Percentiles rank a stretch among this genome's conserved stretches.
Conservation (phyloP, 2,888 invertebrate species). For the Galerucella calmariensis region DNA sequence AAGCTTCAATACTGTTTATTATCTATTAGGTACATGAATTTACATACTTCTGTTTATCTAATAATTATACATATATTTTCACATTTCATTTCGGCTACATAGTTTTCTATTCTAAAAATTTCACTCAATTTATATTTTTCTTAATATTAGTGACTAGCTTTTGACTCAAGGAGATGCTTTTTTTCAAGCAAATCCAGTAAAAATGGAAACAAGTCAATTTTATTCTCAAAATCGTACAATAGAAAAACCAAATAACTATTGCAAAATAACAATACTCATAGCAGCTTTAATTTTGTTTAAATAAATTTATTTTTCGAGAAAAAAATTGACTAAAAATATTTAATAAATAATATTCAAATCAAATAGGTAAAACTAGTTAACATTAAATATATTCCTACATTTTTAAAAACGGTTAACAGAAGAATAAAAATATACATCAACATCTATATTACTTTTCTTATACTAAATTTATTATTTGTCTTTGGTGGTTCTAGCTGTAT, state of each 20-base stretch:
- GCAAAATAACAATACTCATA: not conserved
- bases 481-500: slow-evolving; percentile 44
- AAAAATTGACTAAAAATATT: slow-evolving; percentile 3
- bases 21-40: slow-evolving; percentile 40
- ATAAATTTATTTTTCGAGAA: not conserved
- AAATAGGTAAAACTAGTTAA: slow-evolving; percentile 41
- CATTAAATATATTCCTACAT: slow-evolving; percentile 32
- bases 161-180: slow-evolving; percentile 40
- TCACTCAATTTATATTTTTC: slow-evolving; percentile 26
- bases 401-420: slow-evolving; percentile 30
- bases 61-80: slow-evolving; percentile 24
- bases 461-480: slow-evolving; percentile 37
- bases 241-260: not conserved
- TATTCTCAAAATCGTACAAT: not conserved
- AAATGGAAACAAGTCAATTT: slow-evolving; percentile 15
- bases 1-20: slow-evolving; percentile 38
- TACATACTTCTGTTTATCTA: slow-evolving; percentile 36
- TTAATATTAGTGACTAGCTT: slow-evolving; percentile 46
- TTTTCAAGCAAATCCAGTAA: slow-evolving; percentile 30
- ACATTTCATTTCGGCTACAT: slow-evolving; percentile 30
- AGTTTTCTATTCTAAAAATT: slow-evolving; percentile 20
- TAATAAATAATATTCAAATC: slow-evolving; percentile 15
- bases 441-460: slow-evolving; percentile 18
- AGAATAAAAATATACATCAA: slow-evolving; percentile 19
- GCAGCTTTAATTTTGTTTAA: not conserved